Conservation (phyloP, 2,888 invertebrate species). For the Agrotis exclamationis region DNA sequence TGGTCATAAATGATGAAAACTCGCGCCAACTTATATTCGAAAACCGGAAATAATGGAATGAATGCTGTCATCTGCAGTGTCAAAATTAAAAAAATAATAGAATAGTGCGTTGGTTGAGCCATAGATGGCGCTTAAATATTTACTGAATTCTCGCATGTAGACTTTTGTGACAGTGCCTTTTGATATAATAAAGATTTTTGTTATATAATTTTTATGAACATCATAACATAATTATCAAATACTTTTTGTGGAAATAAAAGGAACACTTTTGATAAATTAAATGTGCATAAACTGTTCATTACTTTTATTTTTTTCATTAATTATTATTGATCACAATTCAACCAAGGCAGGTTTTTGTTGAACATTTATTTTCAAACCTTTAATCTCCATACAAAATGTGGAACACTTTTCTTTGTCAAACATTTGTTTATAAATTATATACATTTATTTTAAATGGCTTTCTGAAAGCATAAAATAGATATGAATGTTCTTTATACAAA, state of each 20-base stretch:
- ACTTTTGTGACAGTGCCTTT: slow-evolving; percentile 1
- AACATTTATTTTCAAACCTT: background rate
- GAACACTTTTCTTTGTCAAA: background rate
- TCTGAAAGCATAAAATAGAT: background rate
- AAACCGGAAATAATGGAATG: slow-evolving; percentile 18
- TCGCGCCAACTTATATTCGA: slow-evolving; percentile 71
- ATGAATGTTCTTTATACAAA: background rate
- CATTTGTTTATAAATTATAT: no score
- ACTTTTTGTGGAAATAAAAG: background rate
- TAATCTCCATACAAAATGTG: background rate
- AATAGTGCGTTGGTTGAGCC: slow-evolving; percentile 13
- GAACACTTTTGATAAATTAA: background rate
- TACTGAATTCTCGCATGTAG: background rate
- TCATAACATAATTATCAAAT: no score
- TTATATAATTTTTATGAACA: background rate
- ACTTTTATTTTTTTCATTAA: background rate
- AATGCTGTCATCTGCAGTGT: slow-evolving; percentile 25
- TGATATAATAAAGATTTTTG: background rate
- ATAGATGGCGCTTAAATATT: slow-evolving; percentile 59
- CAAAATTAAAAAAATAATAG: slow-evolving; percentile 29
- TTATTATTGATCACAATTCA: background rate
- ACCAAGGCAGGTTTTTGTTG: background rate
- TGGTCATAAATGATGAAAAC: slow-evolving; percentile 47
- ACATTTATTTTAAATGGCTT: background rate
- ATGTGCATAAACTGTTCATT: background rate